Percentiles rank a stretch among this genome's conserved stretches.
Conservation (phyloP, 2,113 vertebrate genomes). For the Ursus arctos region DNA sequence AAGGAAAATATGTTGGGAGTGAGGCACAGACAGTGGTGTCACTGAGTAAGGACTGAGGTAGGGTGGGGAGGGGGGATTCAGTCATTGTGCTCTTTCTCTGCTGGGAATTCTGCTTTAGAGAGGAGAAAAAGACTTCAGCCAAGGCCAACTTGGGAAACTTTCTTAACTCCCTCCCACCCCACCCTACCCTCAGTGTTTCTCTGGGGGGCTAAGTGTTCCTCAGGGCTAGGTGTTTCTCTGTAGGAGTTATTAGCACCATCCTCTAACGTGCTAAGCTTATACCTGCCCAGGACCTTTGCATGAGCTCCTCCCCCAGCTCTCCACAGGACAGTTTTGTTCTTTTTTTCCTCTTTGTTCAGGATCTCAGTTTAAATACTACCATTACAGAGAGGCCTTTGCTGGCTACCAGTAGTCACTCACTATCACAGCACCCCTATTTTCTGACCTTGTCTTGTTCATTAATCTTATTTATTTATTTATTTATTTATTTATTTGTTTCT, state of each 20-base stretch:
- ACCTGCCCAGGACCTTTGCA: background rate
- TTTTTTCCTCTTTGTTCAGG: background rate
- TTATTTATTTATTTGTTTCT: conserved; percentile 1
- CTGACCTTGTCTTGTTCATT: background rate
- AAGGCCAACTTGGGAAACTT: background rate
- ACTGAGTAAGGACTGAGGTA: background rate
- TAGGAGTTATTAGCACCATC: background rate
- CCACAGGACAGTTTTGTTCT: background rate
- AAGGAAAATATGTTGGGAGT: background rate
- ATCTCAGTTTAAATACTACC: background rate
- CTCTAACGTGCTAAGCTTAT: background rate
- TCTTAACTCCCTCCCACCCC: background rate
- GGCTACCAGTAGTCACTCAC: no score
- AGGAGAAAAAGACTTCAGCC: background rate
- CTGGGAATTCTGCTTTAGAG: no score
- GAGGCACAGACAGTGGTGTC: background rate
- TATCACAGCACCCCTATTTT: background rate
- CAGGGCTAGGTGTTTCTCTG: background rate
- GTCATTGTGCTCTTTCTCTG: background rate
- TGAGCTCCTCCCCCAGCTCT: background rate
- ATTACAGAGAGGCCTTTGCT: background rate
- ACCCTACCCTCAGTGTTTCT: background rate
- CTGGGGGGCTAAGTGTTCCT: background rate
- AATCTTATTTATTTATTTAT: background rate
- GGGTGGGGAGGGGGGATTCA: background rate